Percentiles rank a stretch among this genome's conserved stretches.
Evolutionary conservation across 1,140 invertebrate genomes (phyloP).

Genomic region (Eulimnadia texana): DNA sequence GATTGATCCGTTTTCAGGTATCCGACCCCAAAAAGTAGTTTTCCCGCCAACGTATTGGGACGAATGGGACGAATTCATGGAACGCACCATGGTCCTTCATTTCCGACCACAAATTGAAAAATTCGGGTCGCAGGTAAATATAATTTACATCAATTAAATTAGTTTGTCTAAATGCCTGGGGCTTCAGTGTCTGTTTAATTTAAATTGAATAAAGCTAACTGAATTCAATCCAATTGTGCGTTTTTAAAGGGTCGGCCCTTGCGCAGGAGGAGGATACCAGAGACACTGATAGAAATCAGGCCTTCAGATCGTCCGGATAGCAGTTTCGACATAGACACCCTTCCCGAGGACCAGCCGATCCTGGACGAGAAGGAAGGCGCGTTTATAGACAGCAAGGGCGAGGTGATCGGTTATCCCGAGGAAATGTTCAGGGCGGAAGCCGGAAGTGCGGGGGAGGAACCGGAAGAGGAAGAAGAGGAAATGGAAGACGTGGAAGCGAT

Average conservation of each 20-base stretch:
- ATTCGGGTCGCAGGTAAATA: not conserved
- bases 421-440: slow-evolving; percentile 9
- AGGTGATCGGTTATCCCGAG: slow-evolving; percentile 12
- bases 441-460: not conserved
- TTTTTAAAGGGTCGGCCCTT: not conserved
- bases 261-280: slow-evolving; percentile 8
- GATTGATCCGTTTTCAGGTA: slow-evolving; percentile 2
- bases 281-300: slow-evolving; percentile 10
- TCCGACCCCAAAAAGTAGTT: not conserved
- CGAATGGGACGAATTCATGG: slow-evolving; percentile 11
- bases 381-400: slow-evolving; percentile 6
- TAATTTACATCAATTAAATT: too few species aligned
- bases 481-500: slow-evolving; percentile 6
- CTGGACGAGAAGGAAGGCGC: slow-evolving; percentile 12
- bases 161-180: too few species aligned
- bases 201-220: too few species aligned
- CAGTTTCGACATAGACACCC: not conserved
- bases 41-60: slow-evolving; percentile 10
- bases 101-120: slow-evolving; percentile 7
- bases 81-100: slow-evolving; percentile 5
- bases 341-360: not conserved
- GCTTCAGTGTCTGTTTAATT: too few species aligned
- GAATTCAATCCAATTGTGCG: too few species aligned
- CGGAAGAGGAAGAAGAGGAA: slow-evolving; percentile 14
- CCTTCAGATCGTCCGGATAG: slow-evolving; percentile 10